Conservation (phyloP, 1,140 invertebrate genomes). For the Leptinotarsa defecta region DNA sequence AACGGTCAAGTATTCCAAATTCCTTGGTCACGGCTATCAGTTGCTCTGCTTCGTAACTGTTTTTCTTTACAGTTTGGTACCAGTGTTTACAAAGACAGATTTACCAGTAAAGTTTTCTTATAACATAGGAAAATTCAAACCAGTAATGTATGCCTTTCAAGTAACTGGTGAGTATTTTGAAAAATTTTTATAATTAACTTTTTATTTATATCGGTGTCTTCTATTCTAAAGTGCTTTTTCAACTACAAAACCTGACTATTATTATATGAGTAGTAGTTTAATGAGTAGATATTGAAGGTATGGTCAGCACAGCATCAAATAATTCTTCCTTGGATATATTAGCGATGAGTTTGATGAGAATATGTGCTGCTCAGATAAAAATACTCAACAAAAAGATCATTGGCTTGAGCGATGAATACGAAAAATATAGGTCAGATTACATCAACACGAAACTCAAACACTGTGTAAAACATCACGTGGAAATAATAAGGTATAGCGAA, state of each 20-base stretch:
- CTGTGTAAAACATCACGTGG: constrained; percentile 19
- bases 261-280: too few relatives aligned
- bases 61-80: constrained; percentile 18
- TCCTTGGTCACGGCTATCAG: constrained; percentile 13
- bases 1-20: neutral
- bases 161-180: neutral
- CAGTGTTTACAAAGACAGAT: constrained; percentile 17
- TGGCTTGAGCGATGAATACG: neutral
- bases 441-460: neutral
- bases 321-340: constrained; percentile 28
- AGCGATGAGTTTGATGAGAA: constrained; percentile 19
- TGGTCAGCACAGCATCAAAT: constrained; percentile 21
- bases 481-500: constrained; percentile 24
- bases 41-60: neutral
- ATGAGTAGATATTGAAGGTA: neutral
- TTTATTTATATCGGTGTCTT: too few relatives aligned
- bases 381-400: constrained; percentile 22
- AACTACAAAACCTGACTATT: too few relatives aligned
- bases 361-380: constrained; percentile 24
- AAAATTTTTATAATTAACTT: too few relatives aligned
- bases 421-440: neutral
- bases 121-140: constrained; percentile 16
- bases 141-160: constrained; percentile 29
- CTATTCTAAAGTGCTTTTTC: too few relatives aligned
- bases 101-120: constrained; percentile 30